Base-by-base conservation (phyloP, 1,140 invertebrate genomes). In the Trichonephila inaurata region DNA sequence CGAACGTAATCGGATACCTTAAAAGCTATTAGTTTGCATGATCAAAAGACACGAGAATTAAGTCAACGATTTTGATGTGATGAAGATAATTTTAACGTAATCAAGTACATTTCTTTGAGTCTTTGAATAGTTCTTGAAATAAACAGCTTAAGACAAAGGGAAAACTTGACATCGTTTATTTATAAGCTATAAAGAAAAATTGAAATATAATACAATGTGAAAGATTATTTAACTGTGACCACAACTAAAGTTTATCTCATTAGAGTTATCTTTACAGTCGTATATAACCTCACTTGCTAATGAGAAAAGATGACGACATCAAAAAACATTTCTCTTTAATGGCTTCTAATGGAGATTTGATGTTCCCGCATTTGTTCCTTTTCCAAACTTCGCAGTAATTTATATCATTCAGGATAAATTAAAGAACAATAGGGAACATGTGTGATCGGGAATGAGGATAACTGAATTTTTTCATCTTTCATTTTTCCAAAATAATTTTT, bases 281-380 rank as follows among this genome's bases (percentile, higher is more conserved):
- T 33, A 77, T n/a, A n/a, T 77, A 77, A 77, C 28, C 14, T 14
- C 0, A 5, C 12, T 19, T 33, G 28, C 60, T 88, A 88, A 88
- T 88, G 86, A 88, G 86, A 88, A 88, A 88, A 88, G 60, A 58
- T 61, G 86, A 64, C 24, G 61, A 88, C 86, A 88, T 88, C 61
- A 88, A 64, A 88, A 88, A 88, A 88, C 86, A 60, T 88, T 88
- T 88, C 64, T 61, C 62, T 64, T 66, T 64, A 66, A 88, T 88
- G 60, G 61, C 16, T 64, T 40, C 86, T 88, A 88, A 88, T 88
- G 86, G 86, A n/a, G 40, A 88, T 88, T 88, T 88, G 86, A 88
- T 88, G 86, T 88, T 88, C 64, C 24, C 58, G 3, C 58, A 21
- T 85, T 51, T 44, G 8, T 28, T 18, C 69, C 6, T 16, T 12